A percentile compares a stretch with the other conserved stretches of the same genome.
Evolutionary conservation across 1,140 invertebrate genomes (phyloP).

Genomic region (Drosophila busckii): DNA sequence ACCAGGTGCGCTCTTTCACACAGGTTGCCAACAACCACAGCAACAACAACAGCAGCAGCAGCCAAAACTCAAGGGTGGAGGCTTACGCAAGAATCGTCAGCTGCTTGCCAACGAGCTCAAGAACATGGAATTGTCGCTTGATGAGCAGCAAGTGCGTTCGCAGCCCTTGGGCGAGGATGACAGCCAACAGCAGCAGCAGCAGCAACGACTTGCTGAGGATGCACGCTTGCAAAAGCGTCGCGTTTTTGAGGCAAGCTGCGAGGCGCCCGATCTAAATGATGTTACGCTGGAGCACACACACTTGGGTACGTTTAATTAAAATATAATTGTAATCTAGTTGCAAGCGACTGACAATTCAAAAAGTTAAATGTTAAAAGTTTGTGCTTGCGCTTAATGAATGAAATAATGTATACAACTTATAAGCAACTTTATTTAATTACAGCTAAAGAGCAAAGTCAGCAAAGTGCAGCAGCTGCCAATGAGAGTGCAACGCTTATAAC

Average conservation of each 20-base stretch:
- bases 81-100: conserved; percentile 58
- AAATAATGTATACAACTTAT: not conserved
- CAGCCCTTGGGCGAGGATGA: conserved; percentile 75
- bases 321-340: not conserved
- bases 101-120: conserved; percentile 28
- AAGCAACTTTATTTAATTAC: conserved; percentile 18
- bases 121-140: conserved; percentile 43
- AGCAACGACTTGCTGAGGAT: conserved; percentile 41
- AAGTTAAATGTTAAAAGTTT: no score
- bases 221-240: conserved; percentile 50
- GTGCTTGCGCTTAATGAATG: no score
- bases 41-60: conserved; percentile 51
- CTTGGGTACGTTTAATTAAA: conserved; percentile 30
- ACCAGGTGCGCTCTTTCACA: conserved; percentile 56
- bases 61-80: conserved; percentile 48
- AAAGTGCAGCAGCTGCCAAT: conserved; percentile 10
- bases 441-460: conserved; percentile 25
- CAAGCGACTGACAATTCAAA: no score
- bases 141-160: conserved; percentile 59
- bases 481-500: conserved; percentile 37
- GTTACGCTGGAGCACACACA: conserved; percentile 21
- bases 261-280: conserved; percentile 29
- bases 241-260: conserved; percentile 30
- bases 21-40: conserved; percentile 56
- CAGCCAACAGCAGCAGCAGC: conserved; percentile 33